A percentile compares a stretch with the other conserved stretches of the same genome.
phyloP scores from a whole-genome alignment of 2,113 vertebrate genomes.

The Geococcyx californianus region DNA sequence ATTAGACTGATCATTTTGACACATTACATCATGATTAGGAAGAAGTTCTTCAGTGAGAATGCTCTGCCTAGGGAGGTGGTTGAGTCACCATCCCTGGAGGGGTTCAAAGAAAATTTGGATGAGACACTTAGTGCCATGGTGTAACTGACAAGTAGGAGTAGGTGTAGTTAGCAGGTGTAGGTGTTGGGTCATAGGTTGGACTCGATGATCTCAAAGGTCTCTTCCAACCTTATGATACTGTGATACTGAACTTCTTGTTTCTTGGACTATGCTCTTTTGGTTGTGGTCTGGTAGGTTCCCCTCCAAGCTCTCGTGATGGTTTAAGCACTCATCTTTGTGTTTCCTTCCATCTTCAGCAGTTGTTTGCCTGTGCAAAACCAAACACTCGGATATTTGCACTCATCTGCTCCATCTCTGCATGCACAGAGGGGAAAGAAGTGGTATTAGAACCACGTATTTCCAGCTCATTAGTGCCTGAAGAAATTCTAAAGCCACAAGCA shows the following conservation, averaged over 20 bases:
- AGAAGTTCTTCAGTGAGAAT: too few species aligned
- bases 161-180: too few species aligned
- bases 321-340: neutral
- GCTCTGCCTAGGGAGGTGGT: too few species aligned
- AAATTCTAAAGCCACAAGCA: neutral
- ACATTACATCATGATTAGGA: neutral
- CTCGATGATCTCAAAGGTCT: too few species aligned
- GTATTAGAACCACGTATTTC: rapidly evolving
- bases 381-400: neutral
- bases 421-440: neutral
- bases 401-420: neutral
- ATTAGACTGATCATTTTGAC: neutral
- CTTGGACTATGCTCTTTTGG: neutral
- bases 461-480: neutral
- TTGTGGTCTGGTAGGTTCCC: neutral
- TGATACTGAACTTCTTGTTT: too few species aligned
- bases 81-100: too few species aligned
- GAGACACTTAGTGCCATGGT: too few species aligned
- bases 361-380: neutral
- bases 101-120: too few species aligned
- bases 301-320: too few species aligned
- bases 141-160: too few species aligned
- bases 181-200: too few species aligned
- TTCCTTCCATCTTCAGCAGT: neutral
- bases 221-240: too few species aligned